Conservation (phyloP, 2,113 vertebrate genomes). For the Hippocampus abdominalis region DNA sequence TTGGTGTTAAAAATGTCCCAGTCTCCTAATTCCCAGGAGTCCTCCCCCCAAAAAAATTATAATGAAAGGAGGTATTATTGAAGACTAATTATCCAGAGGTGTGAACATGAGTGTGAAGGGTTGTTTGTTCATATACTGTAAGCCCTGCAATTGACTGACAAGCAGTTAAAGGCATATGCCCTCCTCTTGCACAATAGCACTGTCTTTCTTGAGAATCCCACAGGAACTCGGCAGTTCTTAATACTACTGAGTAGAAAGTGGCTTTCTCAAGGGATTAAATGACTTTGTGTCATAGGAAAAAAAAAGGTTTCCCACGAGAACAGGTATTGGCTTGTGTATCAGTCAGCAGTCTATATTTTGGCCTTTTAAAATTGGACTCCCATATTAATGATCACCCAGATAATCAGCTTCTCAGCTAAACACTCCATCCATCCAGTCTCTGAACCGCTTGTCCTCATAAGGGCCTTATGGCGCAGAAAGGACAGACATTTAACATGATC, state of each 20-base stretch:
- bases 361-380: slow-evolving; percentile 17
- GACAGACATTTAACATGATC: slow-evolving; percentile 30
- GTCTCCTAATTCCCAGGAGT: no score
- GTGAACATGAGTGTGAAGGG: no score
- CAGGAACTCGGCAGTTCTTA: not conserved
- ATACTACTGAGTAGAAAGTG: slow-evolving; percentile 24
- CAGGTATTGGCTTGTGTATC: not conserved
- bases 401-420: slow-evolving; percentile 40
- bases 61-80: no score
- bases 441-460: slow-evolving; percentile 3
- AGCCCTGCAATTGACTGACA: no score
- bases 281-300: slow-evolving; percentile 5
- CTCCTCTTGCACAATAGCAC: slow-evolving; percentile 5
- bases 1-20: not conserved
- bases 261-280: slow-evolving; percentile 20
- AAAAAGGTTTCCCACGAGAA: slow-evolving; percentile 20
- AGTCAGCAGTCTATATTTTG: slow-evolving; percentile 19
- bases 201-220: not conserved
- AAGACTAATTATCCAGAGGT: no score
- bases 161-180: no score
- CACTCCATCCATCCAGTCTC: no score
- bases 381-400: slow-evolving; percentile 42
- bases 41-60: no score
- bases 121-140: no score
- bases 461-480: slow-evolving; percentile 15